Conservation (phyloP, 2,888 invertebrate genomes). For the Drosophila prolongata region DNA sequence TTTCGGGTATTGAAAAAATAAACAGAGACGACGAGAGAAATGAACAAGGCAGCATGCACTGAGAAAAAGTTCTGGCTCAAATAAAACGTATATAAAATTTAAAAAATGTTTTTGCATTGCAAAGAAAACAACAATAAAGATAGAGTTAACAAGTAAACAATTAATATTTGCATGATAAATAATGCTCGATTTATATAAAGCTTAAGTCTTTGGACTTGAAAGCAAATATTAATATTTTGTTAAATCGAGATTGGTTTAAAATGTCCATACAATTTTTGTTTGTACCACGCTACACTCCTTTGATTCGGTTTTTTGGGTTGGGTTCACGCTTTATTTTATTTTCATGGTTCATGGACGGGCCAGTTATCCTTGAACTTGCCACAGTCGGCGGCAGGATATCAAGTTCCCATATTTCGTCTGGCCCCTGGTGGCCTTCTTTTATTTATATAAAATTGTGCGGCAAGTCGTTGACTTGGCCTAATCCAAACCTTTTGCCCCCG, state of each 20-base stretch:
- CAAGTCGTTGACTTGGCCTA: conserved; percentile 65
- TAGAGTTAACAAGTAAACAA: too few species aligned
- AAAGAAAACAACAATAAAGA: too few species aligned
- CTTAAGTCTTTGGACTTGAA: too few species aligned
- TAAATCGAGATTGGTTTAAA: too few species aligned
- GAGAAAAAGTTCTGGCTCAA: not conserved
- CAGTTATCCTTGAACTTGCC: conserved; percentile 77
- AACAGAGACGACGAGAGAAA: conserved; percentile 13
- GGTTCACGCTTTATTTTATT: conserved; percentile 42
- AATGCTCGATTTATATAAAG: too few species aligned
- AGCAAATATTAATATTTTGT: too few species aligned
- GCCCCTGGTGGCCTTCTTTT: conserved; percentile 35
- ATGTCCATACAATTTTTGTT: not conserved
- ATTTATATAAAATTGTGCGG: conserved; percentile 63
- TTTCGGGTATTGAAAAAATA: conserved; percentile 54
- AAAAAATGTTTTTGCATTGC: too few species aligned
- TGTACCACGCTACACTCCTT: not conserved
- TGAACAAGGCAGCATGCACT: conserved; percentile 7
- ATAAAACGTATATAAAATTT: too few species aligned
- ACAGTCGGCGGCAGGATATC: conserved; percentile 61
- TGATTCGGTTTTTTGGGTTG: conserved; percentile 22
- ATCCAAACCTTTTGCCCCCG: conserved; percentile 20
- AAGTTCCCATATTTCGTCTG: conserved; percentile 74
- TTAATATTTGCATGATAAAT: too few species aligned
- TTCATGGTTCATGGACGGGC: conserved; percentile 53